Percentiles rank a stretch among this genome's conserved stretches.
These are phyloP conservation scores for Callithrix jacchus DNA, from an alignment of 2,113 vertebrate species.

Conservation along the genomic window DNA sequence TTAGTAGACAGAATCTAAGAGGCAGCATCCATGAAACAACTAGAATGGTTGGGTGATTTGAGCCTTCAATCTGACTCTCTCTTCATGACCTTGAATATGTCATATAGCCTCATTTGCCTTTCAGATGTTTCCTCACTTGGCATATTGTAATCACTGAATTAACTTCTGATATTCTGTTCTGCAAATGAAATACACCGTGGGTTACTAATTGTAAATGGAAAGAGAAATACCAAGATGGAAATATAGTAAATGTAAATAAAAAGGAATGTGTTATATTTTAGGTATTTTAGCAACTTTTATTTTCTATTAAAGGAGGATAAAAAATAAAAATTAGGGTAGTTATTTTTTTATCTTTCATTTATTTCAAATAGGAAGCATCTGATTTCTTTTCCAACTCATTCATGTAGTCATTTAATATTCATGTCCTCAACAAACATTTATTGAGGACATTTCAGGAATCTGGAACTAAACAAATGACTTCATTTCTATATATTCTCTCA, in stretches of 20 bases:
- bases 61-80: neutral
- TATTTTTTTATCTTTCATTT: neutral
- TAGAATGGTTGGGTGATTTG: neutral
- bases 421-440: neutral
- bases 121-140: neutral
- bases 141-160: neutral
- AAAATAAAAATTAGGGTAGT: neutral
- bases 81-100: neutral
- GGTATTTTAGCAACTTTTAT: constrained; percentile 20
- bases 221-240: neutral
- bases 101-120: neutral
- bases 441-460: neutral
- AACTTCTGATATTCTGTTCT: constrained; percentile 9
- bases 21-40: neutral
- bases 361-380: neutral
- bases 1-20: neutral
- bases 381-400: neutral
- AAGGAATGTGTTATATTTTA: neutral
- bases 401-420: neutral
- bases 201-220: neutral
- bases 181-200: neutral
- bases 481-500: constrained; percentile 16
- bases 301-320: constrained; percentile 7
- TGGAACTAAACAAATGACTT: neutral
- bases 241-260: neutral